Percentiles rank a stretch among this genome's conserved stretches.
phyloP scores from a whole-genome alignment of 1,140 invertebrate genomes.

The Magallana ariakensis region DNA sequence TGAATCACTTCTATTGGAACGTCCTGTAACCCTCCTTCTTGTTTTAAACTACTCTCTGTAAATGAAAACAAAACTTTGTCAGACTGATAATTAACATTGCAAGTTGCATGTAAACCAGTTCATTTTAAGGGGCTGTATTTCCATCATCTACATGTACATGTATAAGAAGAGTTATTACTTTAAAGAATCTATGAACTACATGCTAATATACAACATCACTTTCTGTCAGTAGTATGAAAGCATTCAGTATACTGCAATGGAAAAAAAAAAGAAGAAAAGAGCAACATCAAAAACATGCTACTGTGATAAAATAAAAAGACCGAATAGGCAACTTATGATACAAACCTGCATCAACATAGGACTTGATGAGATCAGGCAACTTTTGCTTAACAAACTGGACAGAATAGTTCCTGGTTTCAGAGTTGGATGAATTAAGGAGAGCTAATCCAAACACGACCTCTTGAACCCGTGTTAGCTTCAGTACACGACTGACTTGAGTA shows the following conservation, averaged over 20 bases:
- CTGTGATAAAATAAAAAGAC: not conserved
- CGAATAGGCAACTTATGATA: not conserved
- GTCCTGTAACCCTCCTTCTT: slow-evolving; percentile 91
- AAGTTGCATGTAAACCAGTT: not conserved
- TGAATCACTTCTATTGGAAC: slow-evolving; percentile 93
- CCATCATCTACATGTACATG: no score
- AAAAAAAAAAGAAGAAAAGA: slow-evolving; percentile 11
- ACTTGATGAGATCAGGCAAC: slow-evolving; percentile 88
- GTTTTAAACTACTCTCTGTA: slow-evolving; percentile 69
- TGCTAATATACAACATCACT: not conserved
- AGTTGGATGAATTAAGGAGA: slow-evolving; percentile 88
- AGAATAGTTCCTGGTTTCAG: slow-evolving; percentile 87
- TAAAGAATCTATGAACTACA: not conserved
- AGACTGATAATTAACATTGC: not conserved
- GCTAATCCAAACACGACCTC: slow-evolving; percentile 93
- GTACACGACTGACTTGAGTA: slow-evolving; percentile 89
- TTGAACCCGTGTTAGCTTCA: slow-evolving; percentile 91
- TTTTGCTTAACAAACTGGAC: slow-evolving; percentile 89
- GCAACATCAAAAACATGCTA: slow-evolving; percentile 17
- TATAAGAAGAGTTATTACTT: not conserved
- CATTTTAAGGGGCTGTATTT: not conserved
- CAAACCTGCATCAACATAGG: slow-evolving; percentile 84
- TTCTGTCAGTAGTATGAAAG: slow-evolving; percentile 18
- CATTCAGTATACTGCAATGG: not conserved
- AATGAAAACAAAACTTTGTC: not conserved